Percentiles rank a stretch among this genome's conserved stretches.
Conservation (phyloP, 2,888 invertebrate genomes). For the Electrophaes corylata region DNA sequence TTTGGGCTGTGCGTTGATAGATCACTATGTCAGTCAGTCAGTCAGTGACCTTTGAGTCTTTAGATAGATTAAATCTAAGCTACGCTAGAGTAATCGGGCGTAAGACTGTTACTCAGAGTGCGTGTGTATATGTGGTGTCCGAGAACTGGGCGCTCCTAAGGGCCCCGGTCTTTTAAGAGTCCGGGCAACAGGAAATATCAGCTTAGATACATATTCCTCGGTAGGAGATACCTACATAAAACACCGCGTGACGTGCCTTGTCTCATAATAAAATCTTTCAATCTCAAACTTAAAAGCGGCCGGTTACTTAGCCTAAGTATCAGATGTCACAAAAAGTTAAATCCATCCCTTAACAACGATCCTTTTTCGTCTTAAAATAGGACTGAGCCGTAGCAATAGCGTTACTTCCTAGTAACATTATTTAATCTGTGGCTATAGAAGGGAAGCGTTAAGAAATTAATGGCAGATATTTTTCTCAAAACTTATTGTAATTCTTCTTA, state of each 20-base stretch:
- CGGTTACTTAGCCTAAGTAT: conserved; percentile 45
- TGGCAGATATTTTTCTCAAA: conserved; percentile 24
- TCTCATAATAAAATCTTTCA: conserved; percentile 38
- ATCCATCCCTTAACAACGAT: conserved; percentile 51
- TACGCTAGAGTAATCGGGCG: too few relatives aligned
- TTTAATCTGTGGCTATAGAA: neutral
- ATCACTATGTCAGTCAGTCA: too few relatives aligned
- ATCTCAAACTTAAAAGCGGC: conserved; percentile 18
- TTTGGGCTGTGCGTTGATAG: too few relatives aligned
- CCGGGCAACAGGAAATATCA: too few relatives aligned
- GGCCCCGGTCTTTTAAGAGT: too few relatives aligned
- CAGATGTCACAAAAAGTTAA: conserved; percentile 51
- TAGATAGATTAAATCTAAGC: too few relatives aligned
- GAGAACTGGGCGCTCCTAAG: too few relatives aligned
- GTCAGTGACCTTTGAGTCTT: too few relatives aligned
- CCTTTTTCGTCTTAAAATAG: conserved; percentile 41
- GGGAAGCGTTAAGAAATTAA: conserved; percentile 20
- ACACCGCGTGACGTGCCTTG: conserved; percentile 15
- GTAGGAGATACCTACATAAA: neutral
- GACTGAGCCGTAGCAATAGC: neutral
- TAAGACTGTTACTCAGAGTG: too few relatives aligned
- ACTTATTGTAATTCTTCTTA: conserved; percentile 11
- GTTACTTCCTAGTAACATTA: neutral
- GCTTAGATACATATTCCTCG: too few relatives aligned
- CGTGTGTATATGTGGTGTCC: too few relatives aligned